Evolutionary conservation across 2,113 vertebrate genomes (phyloP).

Genomic region (Hypocryptadius cinnamomeus): DNA sequence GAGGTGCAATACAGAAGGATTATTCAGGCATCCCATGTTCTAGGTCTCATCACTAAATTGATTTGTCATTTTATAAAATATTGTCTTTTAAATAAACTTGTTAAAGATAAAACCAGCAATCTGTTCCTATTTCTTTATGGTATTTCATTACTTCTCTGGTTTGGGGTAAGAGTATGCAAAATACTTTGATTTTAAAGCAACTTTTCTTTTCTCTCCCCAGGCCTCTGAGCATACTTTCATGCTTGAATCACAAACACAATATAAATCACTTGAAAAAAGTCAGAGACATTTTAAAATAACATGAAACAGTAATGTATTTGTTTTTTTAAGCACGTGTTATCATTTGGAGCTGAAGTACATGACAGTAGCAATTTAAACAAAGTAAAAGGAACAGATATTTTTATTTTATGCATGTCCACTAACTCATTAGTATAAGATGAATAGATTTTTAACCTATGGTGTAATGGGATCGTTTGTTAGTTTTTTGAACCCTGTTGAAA

Average conservation of each 20-base stretch:
- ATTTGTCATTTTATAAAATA: background rate
- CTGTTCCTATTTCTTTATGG: background rate
- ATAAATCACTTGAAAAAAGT: slow-evolving; percentile 29
- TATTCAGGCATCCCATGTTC: background rate
- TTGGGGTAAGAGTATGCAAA: background rate
- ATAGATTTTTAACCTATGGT: slow-evolving; percentile 33
- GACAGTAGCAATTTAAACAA: slow-evolving; percentile 50
- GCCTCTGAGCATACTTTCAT: background rate
- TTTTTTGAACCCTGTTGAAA: slow-evolving; percentile 41
- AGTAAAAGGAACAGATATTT: slow-evolving; percentile 1
- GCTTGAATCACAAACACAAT: slow-evolving; percentile 13
- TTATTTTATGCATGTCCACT: background rate
- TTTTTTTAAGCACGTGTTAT: slow-evolving; percentile 29
- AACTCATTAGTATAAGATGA: slow-evolving; percentile 42
- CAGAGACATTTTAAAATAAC: slow-evolving; percentile 13
- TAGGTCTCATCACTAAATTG: background rate
- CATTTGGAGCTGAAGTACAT: slow-evolving; percentile 38
- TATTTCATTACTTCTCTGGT: background rate
- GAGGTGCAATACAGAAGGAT: background rate
- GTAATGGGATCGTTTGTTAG: slow-evolving; percentile 46
- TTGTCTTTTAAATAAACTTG: background rate
- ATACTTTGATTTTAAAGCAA: background rate
- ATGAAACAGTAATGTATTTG: slow-evolving; percentile 12
- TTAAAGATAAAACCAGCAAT: background rate
- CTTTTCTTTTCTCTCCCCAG: background rate